Percentiles rank a stretch among this genome's conserved stretches.
Evolutionary conservation across 2,888 invertebrate genomes (phyloP).

Genomic region (Aspidiotus rigidus): DNA sequence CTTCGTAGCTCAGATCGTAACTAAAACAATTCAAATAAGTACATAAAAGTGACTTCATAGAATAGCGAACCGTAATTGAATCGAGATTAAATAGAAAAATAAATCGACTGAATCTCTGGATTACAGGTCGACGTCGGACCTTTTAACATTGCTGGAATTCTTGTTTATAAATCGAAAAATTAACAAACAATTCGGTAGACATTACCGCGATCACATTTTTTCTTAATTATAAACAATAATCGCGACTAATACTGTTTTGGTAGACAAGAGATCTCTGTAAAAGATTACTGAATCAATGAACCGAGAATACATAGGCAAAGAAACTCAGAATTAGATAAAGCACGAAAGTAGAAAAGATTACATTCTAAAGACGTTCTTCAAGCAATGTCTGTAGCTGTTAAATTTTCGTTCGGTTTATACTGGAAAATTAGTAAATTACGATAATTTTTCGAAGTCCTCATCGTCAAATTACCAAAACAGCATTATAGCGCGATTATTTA

Average conservation of each 20-base stretch:
- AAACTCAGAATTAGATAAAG: background rate
- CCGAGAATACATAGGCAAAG: background rate
- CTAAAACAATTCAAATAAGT: slow-evolving; percentile 45
- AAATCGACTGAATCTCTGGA: no score
- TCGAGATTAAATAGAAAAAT: no score
- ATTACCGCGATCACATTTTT: no score
- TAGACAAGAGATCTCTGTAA: background rate
- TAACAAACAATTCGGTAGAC: no score
- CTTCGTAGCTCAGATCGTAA: slow-evolving; percentile 74
- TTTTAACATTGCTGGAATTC: no score
- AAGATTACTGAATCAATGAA: background rate
- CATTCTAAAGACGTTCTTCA: slow-evolving; percentile 5
- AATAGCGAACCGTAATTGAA: no score
- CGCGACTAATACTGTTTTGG: slow-evolving; percentile 23
- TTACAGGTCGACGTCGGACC: no score
- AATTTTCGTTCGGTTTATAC: slow-evolving; percentile 20
- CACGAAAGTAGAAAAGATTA: no score
- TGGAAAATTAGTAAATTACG: slow-evolving; percentile 24
- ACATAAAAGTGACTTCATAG: no score
- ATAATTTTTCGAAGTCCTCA: slow-evolving; percentile 8
- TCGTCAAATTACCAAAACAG: slow-evolving; percentile 27
- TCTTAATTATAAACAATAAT: no score
- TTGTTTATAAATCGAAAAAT: no score
- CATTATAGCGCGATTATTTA: slow-evolving; percentile 12
- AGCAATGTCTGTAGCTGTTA: slow-evolving; percentile 32